These are phyloP conservation scores for Dynastes maya DNA, from an alignment of 2,888 invertebrate genomes.

Conservation along the genomic window DNA sequence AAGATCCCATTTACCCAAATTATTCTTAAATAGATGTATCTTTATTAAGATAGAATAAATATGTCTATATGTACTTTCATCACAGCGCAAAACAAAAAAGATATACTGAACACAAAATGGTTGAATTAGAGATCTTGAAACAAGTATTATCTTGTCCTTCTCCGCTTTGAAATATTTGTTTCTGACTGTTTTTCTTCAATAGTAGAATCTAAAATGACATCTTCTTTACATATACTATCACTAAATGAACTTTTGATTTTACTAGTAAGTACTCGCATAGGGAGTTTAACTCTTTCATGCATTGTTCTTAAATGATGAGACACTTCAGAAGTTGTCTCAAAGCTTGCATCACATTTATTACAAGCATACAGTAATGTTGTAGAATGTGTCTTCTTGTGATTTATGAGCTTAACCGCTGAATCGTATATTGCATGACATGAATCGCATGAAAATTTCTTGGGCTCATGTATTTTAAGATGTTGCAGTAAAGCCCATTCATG, in stretches of 20 bases:
- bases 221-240: slow-evolving; percentile 40
- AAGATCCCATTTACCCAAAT: slow-evolving; percentile 4
- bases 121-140: slow-evolving; percentile 29
- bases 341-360: slow-evolving; percentile 65
- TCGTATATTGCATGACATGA: slow-evolving; percentile 56
- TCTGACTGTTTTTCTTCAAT: slow-evolving; percentile 32
- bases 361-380: slow-evolving; percentile 63
- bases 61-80: slow-evolving; percentile 44
- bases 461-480: slow-evolving; percentile 57
- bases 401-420: slow-evolving; percentile 58
- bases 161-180: slow-evolving; percentile 39
- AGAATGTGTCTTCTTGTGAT: slow-evolving; percentile 60
- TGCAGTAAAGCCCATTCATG: slow-evolving; percentile 54
- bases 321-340: slow-evolving; percentile 63
- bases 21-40: slow-evolving; percentile 7
- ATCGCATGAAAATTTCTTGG: slow-evolving; percentile 56
- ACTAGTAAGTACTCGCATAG: slow-evolving; percentile 42
- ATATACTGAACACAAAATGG: slow-evolving; percentile 48
- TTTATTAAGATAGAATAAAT: slow-evolving; percentile 29
- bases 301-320: slow-evolving; percentile 62
- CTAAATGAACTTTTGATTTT: slow-evolving; percentile 48
- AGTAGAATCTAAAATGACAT: slow-evolving; percentile 10
- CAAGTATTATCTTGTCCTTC: slow-evolving; percentile 47
- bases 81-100: slow-evolving; percentile 46
- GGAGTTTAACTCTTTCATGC: slow-evolving; percentile 57